These are phyloP conservation scores for Palythoa heliodiscus DNA, from an alignment of 92 coral and sea anemone genomes.

Conservation along the genomic window DNA sequence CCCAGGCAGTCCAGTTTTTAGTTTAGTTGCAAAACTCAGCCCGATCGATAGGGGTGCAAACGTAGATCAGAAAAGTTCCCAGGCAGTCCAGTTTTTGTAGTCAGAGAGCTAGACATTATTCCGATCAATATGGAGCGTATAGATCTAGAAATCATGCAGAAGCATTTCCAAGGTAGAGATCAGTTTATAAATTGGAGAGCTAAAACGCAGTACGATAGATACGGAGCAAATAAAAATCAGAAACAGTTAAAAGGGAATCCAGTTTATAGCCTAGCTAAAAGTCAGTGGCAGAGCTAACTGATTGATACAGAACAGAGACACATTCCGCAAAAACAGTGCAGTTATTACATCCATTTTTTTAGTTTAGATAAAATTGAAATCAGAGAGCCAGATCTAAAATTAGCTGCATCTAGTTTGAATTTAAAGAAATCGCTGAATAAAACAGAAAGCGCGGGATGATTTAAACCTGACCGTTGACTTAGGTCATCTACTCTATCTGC, in stretches of 20 bases:
- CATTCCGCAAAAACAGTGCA: too few relatives aligned
- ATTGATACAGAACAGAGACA: background rate
- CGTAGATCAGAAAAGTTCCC: background rate
- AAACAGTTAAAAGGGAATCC: background rate
- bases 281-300: background rate
- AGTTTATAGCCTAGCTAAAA: background rate
- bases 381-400: too few relatives aligned
- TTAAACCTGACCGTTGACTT: too few relatives aligned
- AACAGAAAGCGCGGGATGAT: too few relatives aligned
- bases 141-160: too few relatives aligned
- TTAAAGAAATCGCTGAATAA: too few relatives aligned
- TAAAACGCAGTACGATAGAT: background rate
- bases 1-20: background rate
- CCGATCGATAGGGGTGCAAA: background rate
- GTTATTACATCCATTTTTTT: too few relatives aligned
- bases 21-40: background rate
- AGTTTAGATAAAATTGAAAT: too few relatives aligned
- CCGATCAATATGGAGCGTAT: background rate
- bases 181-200: background rate
- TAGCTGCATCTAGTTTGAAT: too few relatives aligned
- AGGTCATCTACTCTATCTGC: too few relatives aligned
- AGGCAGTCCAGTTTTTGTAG: background rate
- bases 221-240: background rate
- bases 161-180: too few relatives aligned
- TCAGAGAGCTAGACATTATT: background rate